phyloP scores from a whole-genome alignment of 2,888 invertebrate species.

The Caenorhabditis panamensis region DNA sequence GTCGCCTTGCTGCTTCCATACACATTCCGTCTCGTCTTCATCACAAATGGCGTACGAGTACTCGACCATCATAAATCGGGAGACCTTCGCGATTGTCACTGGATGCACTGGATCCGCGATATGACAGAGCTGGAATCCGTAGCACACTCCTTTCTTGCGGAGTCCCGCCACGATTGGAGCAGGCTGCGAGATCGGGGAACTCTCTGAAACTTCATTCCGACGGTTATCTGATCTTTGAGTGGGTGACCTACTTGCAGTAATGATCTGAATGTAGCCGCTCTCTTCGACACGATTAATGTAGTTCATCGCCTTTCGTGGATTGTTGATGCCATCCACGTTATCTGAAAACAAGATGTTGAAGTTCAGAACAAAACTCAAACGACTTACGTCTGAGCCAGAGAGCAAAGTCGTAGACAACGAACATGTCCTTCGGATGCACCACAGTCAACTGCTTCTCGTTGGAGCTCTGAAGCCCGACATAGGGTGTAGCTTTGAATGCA shows the following conservation, averaged over 20 bases:
- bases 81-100: constrained; percentile 4
- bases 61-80: constrained; percentile 56
- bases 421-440: constrained; percentile 29
- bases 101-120: constrained; percentile 84
- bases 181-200: constrained; percentile 27
- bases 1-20: constrained; percentile 34
- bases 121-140: constrained; percentile 94
- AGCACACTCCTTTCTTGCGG: constrained; percentile 82
- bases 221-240: constrained; percentile 11
- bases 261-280: constrained; percentile 20
- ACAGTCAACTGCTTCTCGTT: constrained; percentile 13
- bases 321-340: constrained; percentile 46
- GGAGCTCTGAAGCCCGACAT: constrained; percentile 20
- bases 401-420: constrained; percentile 51
- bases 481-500: constrained; percentile 23
- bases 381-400: constrained; percentile 48
- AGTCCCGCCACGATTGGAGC: constrained; percentile 84
- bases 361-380: neutral
- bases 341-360: constrained; percentile 23
- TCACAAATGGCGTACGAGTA: constrained; percentile 30
- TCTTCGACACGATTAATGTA: constrained; percentile 32
- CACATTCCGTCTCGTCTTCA: constrained; percentile 37
- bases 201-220: constrained; percentile 35
- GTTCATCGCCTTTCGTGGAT: constrained; percentile 28
- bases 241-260: constrained; percentile 33